Percentiles rank a stretch among this genome's conserved stretches.
Conservation (phyloP, 1,140 invertebrate species). For the Lepidotrigona ventralis region DNA sequence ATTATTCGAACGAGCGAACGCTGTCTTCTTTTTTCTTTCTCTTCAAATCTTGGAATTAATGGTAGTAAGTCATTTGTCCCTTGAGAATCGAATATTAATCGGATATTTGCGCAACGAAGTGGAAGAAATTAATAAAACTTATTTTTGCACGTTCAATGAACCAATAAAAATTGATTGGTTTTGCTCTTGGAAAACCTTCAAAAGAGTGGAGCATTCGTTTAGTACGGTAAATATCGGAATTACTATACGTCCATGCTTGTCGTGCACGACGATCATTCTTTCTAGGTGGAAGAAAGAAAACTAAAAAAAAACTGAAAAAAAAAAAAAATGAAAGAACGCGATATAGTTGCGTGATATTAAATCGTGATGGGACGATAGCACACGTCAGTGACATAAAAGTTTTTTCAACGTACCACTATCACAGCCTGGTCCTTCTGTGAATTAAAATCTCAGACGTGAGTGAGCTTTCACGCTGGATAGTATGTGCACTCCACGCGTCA, state of each 20-base stretch:
- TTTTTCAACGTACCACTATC: conserved; percentile 24
- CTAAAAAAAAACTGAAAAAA: not conserved
- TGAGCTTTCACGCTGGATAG: conserved; percentile 28
- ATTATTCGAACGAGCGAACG: not conserved
- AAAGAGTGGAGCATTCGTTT: not conserved
- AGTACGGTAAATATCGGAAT: not conserved
- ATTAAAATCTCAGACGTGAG: conserved; percentile 50
- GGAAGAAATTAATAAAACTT: too few species aligned
- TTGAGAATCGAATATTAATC: too few species aligned
- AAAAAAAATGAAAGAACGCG: not conserved
- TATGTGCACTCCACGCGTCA: conserved; percentile 26
- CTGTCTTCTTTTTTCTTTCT: too few species aligned
- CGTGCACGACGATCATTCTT: not conserved
- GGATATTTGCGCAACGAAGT: too few species aligned
- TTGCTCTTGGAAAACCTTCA: too few species aligned
- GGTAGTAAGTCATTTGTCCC: too few species aligned
- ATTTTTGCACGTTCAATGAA: too few species aligned
- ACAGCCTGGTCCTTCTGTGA: conserved; percentile 27
- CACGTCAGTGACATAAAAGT: conserved; percentile 38
- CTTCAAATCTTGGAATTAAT: too few species aligned
- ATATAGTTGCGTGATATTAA: conserved; percentile 38
- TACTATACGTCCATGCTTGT: not conserved
- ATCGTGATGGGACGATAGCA: conserved; percentile 33
- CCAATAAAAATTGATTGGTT: too few species aligned
- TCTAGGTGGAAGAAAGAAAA: not conserved